Evolutionary conservation across 2,113 vertebrate genomes (phyloP).

Genomic region (Corythornis madagascariensis): DNA sequence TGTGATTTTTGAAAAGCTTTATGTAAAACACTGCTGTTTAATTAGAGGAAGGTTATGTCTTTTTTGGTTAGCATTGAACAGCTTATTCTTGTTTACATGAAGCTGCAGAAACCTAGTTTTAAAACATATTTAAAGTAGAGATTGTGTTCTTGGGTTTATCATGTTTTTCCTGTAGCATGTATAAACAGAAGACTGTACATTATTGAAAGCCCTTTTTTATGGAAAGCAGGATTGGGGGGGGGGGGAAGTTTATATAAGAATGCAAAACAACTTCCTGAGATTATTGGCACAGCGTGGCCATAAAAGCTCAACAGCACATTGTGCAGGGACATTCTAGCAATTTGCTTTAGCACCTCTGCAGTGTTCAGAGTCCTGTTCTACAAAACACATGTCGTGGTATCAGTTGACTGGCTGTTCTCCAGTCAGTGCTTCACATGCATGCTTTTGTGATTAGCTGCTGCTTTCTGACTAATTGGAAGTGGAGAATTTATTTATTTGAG

Average conservation of each 20-base stretch:
- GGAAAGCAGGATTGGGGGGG: neutral
- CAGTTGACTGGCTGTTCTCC: neutral
- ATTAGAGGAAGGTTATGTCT: constrained; percentile 72
- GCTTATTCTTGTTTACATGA: constrained; percentile 59
- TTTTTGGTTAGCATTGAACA: constrained; percentile 52
- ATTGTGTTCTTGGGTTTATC: constrained; percentile 64
- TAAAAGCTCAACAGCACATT: constrained; percentile 60
- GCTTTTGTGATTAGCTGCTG: constrained; percentile 26
- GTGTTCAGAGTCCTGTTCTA: neutral
- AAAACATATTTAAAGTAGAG: constrained; percentile 61
- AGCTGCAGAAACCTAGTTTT: constrained; percentile 53
- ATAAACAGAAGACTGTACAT: constrained; percentile 60
- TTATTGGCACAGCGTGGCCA: constrained; percentile 46
- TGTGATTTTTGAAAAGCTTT: constrained; percentile 60
- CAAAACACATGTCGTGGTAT: neutral
- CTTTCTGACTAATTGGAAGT: neutral
- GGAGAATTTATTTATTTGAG: no score
- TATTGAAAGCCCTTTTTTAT: constrained; percentile 69
- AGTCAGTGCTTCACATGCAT: neutral
- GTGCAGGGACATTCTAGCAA: constrained; percentile 29
- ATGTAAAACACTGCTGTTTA: constrained; percentile 69
- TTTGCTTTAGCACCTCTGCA: constrained; percentile 61
- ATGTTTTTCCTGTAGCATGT: constrained; percentile 65
- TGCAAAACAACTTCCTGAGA: constrained; percentile 67
- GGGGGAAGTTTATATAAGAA: constrained; percentile 59